Percentiles rank a stretch among this genome's conserved stretches.
These are phyloP conservation scores for Eulithis prunata DNA, from an alignment of 2,888 invertebrate genomes.

Conservation along the genomic window DNA sequence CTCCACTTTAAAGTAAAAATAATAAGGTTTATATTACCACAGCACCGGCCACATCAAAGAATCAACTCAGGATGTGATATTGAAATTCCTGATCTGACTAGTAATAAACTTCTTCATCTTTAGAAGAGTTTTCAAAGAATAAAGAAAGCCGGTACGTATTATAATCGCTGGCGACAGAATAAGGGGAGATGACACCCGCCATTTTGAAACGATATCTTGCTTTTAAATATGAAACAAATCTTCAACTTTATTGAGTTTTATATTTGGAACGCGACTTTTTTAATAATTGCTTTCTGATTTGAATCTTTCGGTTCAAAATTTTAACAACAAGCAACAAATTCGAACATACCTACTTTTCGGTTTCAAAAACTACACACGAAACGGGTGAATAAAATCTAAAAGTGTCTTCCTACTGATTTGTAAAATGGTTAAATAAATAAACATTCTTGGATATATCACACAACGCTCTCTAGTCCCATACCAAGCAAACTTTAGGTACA, in stretches of 20 bases:
- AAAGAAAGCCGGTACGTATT: slow-evolving; percentile 39
- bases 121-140: slow-evolving; percentile 43
- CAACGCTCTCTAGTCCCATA: too few relatives aligned
- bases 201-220: slow-evolving; percentile 39
- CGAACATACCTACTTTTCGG: too few relatives aligned
- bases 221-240: slow-evolving; percentile 38
- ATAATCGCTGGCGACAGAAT: slow-evolving; percentile 40
- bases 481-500: too few relatives aligned
- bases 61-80: slow-evolving; percentile 78
- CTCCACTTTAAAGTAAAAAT: slow-evolving; percentile 16
- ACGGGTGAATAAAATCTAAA: too few relatives aligned
- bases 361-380: too few relatives aligned
- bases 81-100: slow-evolving; percentile 83
- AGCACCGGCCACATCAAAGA: slow-evolving; percentile 73
- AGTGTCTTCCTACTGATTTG: too few relatives aligned
- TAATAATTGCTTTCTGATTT: slow-evolving; percentile 28
- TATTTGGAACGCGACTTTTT: slow-evolving; percentile 31
- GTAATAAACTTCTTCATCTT: slow-evolving; percentile 75
- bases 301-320: slow-evolving; percentile 8
- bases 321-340: too few relatives aligned
- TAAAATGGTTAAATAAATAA: too few relatives aligned
- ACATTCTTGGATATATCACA: too few relatives aligned
- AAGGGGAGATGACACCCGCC: slow-evolving; percentile 37
- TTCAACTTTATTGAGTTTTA: slow-evolving; percentile 33
- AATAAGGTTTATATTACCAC: slow-evolving; percentile 33